Base-by-base conservation (phyloP, 1,140 invertebrate genomes). In the Trichoplusia ni region DNA sequence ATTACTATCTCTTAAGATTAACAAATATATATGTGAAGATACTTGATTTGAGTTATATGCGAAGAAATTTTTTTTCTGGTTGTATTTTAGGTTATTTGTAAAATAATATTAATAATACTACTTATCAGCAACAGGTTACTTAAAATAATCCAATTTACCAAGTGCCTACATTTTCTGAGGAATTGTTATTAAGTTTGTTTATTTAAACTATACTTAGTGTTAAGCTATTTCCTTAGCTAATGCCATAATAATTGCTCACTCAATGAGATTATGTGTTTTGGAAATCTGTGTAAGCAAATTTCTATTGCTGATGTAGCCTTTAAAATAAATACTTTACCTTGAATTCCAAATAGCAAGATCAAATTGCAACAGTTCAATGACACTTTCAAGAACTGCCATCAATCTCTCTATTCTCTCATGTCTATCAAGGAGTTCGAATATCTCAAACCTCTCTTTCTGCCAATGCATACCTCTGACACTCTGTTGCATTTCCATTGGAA, bases 331-430 rank as follows among this genome's bases (percentile, higher is more conserved):
- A n/a, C n/a, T n/a, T 37, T 66, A 86, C 86, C 81, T 84, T 33
- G 79, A 77, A 59, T 81, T 71, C 84, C 86, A 89, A 59, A 90
- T 83, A n/a, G 76, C 81, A 35, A 91, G 69, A 75, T 91, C 87
- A 74, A 73, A 77, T 75, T 89, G 86, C 40, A 91, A 64, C 6
- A 91, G 54, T 70, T 87, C 73, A 46, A 90, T 71, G 13, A 84
- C 25, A 65, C 75, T 81, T 35, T 87, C 76, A 21, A 91, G 64
- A 40, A 89, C 79, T 23, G 76, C 65, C 74, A 91, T 82, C 9
- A 90, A 56, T 60, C 89, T 79, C 3, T 82, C 69, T 53, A 91
- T 90, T 53, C 88, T 81, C 9, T 90, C 80, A 14, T 51, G 47
- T 51, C 86, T 77, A 3, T 78, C 65, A 11, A 90, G 65, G 8